phyloP scores from a whole-genome alignment of 1,140 invertebrate species.

The Bombus breviceps region DNA sequence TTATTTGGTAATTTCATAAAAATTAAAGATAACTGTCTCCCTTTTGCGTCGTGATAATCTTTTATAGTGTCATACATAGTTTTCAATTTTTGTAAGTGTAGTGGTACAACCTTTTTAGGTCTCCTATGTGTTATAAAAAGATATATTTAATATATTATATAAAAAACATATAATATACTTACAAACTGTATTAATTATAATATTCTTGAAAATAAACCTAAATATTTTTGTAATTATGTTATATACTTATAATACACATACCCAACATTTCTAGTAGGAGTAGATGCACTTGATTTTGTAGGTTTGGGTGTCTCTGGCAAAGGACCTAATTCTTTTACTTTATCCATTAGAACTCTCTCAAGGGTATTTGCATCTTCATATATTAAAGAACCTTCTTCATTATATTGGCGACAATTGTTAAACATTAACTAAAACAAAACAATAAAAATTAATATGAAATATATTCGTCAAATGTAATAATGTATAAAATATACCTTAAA shows the following conservation, averaged over 20 bases:
- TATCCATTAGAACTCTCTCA: conserved; percentile 92
- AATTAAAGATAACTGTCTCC: conserved; percentile 92
- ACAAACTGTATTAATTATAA: neutral
- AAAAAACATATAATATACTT: conserved; percentile 8
- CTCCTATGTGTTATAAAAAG: conserved; percentile 67
- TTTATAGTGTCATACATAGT: conserved; percentile 95
- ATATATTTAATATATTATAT: neutral
- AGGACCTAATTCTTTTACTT: conserved; percentile 89
- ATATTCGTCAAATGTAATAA: neutral
- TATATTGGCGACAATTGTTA: conserved; percentile 96
- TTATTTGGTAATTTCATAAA: conserved; percentile 98
- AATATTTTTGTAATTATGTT: neutral
- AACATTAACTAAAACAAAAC: conserved; percentile 92
- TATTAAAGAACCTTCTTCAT: conserved; percentile 97
- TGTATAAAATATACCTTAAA: conserved; percentile 83
- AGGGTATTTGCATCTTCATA: conserved; percentile 96
- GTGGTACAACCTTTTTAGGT: conserved; percentile 83
- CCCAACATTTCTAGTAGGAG: conserved; percentile 78
- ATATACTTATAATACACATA: conserved; percentile 51
- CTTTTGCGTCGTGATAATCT: conserved; percentile 95
- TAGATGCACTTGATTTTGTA: conserved; percentile 74
- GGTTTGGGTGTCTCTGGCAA: conserved; percentile 74
- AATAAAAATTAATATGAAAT: neutral
- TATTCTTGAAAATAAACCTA: neutral
- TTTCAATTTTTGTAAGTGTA: conserved; percentile 90